These are phyloP conservation scores for Acleris literana DNA, from an alignment of 2,888 invertebrate species.

Conservation along the genomic window DNA sequence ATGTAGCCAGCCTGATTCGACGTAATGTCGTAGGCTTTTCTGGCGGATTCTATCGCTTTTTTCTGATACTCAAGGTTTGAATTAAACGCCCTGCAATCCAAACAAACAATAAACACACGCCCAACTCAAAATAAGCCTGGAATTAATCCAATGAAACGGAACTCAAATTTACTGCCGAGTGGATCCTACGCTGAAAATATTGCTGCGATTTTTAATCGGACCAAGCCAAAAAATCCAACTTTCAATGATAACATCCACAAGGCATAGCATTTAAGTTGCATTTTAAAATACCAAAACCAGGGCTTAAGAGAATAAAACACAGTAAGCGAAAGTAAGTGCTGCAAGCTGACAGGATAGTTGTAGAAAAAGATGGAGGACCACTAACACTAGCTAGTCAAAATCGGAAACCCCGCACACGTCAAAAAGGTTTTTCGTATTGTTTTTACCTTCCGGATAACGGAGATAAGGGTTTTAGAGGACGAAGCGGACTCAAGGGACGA, in stretches of 20 bases:
- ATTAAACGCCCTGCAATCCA: constrained; percentile 67
- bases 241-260: not conserved
- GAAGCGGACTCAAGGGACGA: not conserved
- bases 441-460: not conserved
- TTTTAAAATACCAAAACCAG: constrained; percentile 9
- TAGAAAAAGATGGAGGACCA: not conserved
- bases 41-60: constrained; percentile 67
- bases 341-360: not conserved
- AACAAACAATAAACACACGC: constrained; percentile 44
- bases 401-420: not conserved
- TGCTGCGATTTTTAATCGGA: not conserved
- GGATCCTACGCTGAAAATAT: not conserved
- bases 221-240: not conserved
- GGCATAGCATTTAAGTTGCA: constrained; percentile 7
- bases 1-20: constrained; percentile 61
- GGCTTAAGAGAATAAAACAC: constrained; percentile 4
- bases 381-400: not conserved
- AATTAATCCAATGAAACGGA: constrained; percentile 8
- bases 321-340: constrained; percentile 17
- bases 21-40: constrained; percentile 70
- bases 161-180: not conserved
- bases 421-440: not conserved
- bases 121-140: constrained; percentile 10
- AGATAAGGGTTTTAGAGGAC: not conserved
- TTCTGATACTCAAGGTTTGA: constrained; percentile 62